Evolutionary conservation across 2,888 invertebrate species (phyloP), one percentile per base, ranked within the genome.

Genomic region (Campopleginae sp.): DNA sequence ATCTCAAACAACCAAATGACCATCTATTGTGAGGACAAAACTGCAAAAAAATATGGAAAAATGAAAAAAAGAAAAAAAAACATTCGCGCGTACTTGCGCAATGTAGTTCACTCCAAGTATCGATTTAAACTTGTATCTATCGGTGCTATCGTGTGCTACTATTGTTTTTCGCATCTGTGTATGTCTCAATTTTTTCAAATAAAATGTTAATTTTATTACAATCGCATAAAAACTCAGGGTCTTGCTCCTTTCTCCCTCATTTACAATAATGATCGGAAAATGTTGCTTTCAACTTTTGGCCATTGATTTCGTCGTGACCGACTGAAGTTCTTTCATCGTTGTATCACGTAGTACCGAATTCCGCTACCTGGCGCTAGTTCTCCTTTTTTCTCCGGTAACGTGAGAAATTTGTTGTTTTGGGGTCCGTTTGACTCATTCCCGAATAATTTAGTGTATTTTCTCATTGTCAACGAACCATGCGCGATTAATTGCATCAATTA

Each of bases 191-290:
- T 92, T 92, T 38, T 92, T 91, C 89, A 90, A 92, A 92, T 92
- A 92, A 92, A 92, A 92, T 90, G 90, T 92, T 92, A 91, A 91
- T 92, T 92, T 92, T 91, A 92, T 91, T 92, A 92, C 87, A 91
- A 81, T 85, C 79, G 82, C 85, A 85, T 71, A 83, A 83, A 82
- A 23, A 46, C 12, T 46, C 23, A 12, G 17, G 5, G 5, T 48
- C 4, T 38, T 51, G 23, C 8, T 66, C 46, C 3, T 38, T 44
- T 51, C 10, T 31, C 31, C 19, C 12, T 14, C 51, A 6, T 6
- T n/a, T n/a, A 51, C 27, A 19, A 38, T 19, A 12, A 19, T 7
- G 4, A 61, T 61, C 31, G 31, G 7, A 51, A 19, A 48, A 6
- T 7, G 19, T 51, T 19, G 2, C 2, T 19, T 19, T 51, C 8